Conservation (phyloP, 2,888 invertebrate species). For the Anarsia innoxiella region DNA sequence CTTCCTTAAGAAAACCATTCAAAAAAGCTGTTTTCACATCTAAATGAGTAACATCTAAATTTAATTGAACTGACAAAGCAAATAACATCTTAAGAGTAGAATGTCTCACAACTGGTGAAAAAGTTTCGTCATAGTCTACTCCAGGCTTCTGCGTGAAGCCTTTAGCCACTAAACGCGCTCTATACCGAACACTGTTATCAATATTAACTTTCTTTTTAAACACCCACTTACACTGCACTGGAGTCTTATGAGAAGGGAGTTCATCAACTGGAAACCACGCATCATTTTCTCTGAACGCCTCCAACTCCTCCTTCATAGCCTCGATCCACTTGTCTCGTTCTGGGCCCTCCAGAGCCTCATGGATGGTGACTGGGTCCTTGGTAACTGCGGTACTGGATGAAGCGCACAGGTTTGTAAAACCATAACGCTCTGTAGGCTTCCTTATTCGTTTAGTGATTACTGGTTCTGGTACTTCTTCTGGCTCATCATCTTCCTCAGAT, state of each 20-base stretch:
- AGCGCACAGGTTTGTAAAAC: slow-evolving; percentile 10
- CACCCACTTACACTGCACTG: too few species aligned
- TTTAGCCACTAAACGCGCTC: too few species aligned
- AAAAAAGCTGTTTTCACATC: slow-evolving; percentile 16
- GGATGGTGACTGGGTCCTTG: not conserved
- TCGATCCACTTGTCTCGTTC: slow-evolving; percentile 10
- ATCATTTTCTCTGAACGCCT: slow-evolving; percentile 14
- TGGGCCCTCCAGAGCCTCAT: slow-evolving; percentile 7
- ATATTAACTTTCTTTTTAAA: slow-evolving; percentile 12
- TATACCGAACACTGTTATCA: slow-evolving; percentile 9
- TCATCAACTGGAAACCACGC: slow-evolving; percentile 8
- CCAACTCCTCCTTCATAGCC: slow-evolving; percentile 13
- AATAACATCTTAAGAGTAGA: slow-evolving; percentile 13
- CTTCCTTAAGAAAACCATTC: slow-evolving; percentile 11
- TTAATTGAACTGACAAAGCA: slow-evolving; percentile 11
- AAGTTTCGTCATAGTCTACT: too few species aligned
- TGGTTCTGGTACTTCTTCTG: too few species aligned
- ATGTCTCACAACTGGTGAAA: slow-evolving; percentile 14
- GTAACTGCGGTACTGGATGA: not conserved
- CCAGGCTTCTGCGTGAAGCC: too few species aligned
- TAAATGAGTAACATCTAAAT: too few species aligned
- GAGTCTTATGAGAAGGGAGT: slow-evolving; percentile 11
- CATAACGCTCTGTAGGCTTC: slow-evolving; percentile 12
- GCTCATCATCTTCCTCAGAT: too few species aligned
- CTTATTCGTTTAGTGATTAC: slow-evolving; percentile 7